Evolutionary conservation across 2,888 invertebrate species (phyloP).

Genomic region (Syrista parreyssii): DNA sequence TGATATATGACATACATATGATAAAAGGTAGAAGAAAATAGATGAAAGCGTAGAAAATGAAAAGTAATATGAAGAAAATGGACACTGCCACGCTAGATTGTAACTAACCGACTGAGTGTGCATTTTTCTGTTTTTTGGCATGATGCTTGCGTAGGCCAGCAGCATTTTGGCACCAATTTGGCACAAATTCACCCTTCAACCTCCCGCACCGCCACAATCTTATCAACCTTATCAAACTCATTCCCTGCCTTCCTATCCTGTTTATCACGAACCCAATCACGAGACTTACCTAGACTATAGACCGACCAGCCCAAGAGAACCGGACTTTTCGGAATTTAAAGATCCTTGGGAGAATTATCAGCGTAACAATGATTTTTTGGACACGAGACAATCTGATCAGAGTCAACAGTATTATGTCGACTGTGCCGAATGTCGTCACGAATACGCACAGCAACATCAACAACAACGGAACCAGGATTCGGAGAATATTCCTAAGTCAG

Average conservation of each 20-base stretch:
- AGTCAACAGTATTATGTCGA: neutral
- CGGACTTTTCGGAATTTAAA: constrained; percentile 65
- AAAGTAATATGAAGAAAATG: constrained; percentile 35
- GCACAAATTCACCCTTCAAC: constrained; percentile 47
- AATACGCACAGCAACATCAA: neutral
- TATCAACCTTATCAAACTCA: neutral
- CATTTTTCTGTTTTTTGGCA: constrained; percentile 63
- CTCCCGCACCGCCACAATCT: constrained; percentile 20
- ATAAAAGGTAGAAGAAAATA: neutral
- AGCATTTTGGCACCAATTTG: constrained; percentile 61
- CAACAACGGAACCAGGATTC: constrained; percentile 6
- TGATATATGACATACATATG: neutral
- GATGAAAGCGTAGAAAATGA: neutral
- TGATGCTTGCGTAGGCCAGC: constrained; percentile 64
- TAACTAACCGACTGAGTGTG: constrained; percentile 61
- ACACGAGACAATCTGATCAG: neutral
- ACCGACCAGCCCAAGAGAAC: constrained; percentile 23
- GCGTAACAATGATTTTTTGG: constrained; percentile 46
- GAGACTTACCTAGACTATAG: constrained; percentile 31
- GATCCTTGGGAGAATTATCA: constrained; percentile 84
- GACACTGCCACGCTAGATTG: constrained; percentile 50
- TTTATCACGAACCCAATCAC: constrained; percentile 32
- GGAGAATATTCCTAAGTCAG: constrained; percentile 5
- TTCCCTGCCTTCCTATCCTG: constrained; percentile 15
- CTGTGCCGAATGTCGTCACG: neutral